A percentile compares a stretch with the other conserved stretches of the same genome.
phyloP scores from a whole-genome alignment of 2,113 vertebrate species.

The Platichthys flesus region DNA sequence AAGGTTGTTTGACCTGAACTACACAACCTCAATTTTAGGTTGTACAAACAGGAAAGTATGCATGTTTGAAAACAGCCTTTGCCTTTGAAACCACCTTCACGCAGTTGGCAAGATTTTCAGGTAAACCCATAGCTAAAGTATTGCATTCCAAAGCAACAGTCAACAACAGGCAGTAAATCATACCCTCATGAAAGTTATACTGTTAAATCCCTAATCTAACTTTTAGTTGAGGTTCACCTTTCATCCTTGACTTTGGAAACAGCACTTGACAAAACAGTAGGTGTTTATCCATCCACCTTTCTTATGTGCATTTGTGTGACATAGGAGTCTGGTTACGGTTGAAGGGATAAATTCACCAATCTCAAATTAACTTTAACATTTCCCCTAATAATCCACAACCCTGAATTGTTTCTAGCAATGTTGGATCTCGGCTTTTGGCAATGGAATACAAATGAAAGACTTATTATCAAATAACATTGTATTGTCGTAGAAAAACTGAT shows the following conservation, averaged over 20 bases:
- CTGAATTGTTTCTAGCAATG: no score
- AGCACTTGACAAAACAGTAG: neutral
- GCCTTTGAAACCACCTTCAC: neutral
- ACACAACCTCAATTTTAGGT: constrained; percentile 21
- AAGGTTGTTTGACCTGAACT: constrained; percentile 30
- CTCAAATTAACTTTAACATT: no score
- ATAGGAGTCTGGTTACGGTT: no score
- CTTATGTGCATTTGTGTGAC: no score
- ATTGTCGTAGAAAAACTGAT: no score
- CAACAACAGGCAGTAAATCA: neutral
- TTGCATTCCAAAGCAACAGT: neutral
- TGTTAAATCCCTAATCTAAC: neutral
- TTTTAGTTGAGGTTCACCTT: neutral
- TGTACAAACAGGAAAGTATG: constrained; percentile 7
- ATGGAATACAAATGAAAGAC: no score
- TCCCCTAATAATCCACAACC: no score
- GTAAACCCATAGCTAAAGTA: neutral
- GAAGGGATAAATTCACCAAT: no score
- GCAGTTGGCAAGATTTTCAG: neutral
- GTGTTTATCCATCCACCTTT: no score
- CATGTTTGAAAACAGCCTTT: constrained; percentile 3
- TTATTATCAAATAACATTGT: no score
- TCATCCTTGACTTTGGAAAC: neutral
- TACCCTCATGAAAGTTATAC: neutral
- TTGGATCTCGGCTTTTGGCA: no score